These are phyloP conservation scores for Amphipyra berbera DNA, from an alignment of 2,888 invertebrate species.

Conservation along the genomic window DNA sequence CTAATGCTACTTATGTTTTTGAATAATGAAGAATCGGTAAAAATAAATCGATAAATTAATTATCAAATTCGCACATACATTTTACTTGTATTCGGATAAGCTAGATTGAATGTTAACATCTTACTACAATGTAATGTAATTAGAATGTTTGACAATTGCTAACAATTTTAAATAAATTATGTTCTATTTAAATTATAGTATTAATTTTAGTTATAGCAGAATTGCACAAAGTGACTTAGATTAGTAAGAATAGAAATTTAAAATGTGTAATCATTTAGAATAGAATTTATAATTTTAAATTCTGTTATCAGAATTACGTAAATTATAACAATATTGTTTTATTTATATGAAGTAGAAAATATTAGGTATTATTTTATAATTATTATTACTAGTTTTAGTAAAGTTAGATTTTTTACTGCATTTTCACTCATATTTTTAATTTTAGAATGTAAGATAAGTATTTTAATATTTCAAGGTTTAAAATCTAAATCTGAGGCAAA, in stretches of 20 bases:
- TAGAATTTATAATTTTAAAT: not conserved
- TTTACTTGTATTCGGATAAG: conserved; percentile 29
- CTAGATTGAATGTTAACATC: conserved; percentile 63
- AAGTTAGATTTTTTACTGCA: conserved; percentile 72
- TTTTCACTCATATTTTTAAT: conserved; percentile 75
- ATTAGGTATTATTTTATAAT: not conserved
- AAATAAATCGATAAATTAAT: too few species aligned
- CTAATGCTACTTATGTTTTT: too few species aligned
- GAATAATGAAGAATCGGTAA: too few species aligned
- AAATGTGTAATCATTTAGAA: conserved; percentile 3
- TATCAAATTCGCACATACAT: too few species aligned
- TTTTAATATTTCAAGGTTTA: conserved; percentile 8
- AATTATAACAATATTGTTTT: conserved; percentile 5
- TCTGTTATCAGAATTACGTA: conserved; percentile 19
- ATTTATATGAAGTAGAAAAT: not conserved
- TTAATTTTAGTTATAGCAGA: conserved; percentile 50
- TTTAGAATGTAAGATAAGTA: conserved; percentile 19
- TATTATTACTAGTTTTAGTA: not conserved
- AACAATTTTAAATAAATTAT: not conserved
- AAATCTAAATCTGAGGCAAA: conserved; percentile 77
- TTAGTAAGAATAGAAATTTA: conserved; percentile 6
- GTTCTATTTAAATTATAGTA: not conserved
- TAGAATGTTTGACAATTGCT: conserved; percentile 66
- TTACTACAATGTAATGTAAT: conserved; percentile 75
- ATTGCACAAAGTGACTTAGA: conserved; percentile 80